Evolutionary conservation across 2,797 vertebrate species (phyloP), one percentile per base, ranked within the genome.

Genomic region (Phoxinus dragarum): DNA sequence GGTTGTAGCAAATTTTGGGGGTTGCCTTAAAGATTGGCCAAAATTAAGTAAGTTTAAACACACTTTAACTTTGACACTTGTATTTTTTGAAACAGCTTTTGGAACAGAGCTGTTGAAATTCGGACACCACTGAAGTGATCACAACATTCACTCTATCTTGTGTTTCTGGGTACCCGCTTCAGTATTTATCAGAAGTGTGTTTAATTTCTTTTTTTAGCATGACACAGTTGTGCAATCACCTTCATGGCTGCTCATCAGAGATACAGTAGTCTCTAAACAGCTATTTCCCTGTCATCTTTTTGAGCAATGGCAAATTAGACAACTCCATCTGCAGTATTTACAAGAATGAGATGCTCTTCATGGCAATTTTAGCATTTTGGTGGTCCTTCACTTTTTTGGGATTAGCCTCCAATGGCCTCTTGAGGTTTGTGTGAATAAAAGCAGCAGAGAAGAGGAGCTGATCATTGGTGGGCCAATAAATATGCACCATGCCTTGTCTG

Each of bases 201-300:
- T 72, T 38, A 52, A 67, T 36, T 54, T 67, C 44, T 78, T 14
- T 14, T 21, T 78, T 74, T 64, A 86, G 21, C 23, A 6, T 27
- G 75, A n/a, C 36, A 76, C 88, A 81, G 89, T 87, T 89, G 69
- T 88, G 83, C 88, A 90, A 89, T 90, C 89, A 88, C 90, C 89
- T 85, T 88, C 84, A 88, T 74, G 75, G 69, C 56, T 80, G 54
- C 47, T 56, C 38, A 44, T 67, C 31, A 80, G 11, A 23, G 31
- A 75, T 40, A 40, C 52, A 5, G 31, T 49, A 40, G 66, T 69
- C 77, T 44, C 75, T 68, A 56, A 54, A 40, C 75, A 27, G 5
- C 40, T 71, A 80, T 85, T 81, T 72, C 87, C 86, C 82, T 19
- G 21, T 38, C 90, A 84, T 84, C 82, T 77, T 68, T 82, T 78